These are phyloP conservation scores for Colletes gigas DNA, from an alignment of 1,140 invertebrate genomes.

Conservation along the genomic window DNA sequence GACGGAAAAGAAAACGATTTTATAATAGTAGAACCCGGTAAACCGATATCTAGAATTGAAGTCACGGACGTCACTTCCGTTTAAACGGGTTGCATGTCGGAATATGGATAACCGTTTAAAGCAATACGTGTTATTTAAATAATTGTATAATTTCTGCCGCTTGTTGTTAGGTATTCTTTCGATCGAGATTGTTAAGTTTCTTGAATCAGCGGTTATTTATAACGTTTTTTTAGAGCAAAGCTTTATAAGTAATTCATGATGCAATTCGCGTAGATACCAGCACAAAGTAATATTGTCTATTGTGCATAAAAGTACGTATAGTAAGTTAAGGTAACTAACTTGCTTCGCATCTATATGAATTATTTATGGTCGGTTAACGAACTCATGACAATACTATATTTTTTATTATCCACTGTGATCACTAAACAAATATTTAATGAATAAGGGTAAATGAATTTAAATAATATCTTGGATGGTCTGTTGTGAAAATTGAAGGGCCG, in stretches of 20 bases:
- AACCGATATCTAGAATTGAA: constrained; percentile 68
- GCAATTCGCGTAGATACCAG: background rate
- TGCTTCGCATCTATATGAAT: background rate
- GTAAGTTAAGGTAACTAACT: background rate
- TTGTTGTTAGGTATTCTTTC: constrained; percentile 14
- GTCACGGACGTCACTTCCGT: constrained; percentile 60
- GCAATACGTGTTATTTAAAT: background rate
- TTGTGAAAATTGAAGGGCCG: constrained; percentile 14
- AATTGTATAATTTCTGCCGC: background rate
- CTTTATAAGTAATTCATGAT: constrained; percentile 2
- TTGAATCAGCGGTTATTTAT: background rate
- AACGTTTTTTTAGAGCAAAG: constrained; percentile 1
- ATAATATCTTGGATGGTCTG: constrained; percentile 16
- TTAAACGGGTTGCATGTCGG: constrained; percentile 57
- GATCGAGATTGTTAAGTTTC: background rate
- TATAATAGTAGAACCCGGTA: constrained; percentile 78
- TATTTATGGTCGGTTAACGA: background rate
- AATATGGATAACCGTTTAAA: background rate
- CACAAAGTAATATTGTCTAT: constrained; percentile 2
- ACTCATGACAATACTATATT: constrained; percentile 8
- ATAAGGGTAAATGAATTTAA: constrained; percentile 1
- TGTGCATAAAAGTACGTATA: too few species aligned
- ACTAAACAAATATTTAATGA: background rate
- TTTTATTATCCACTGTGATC: constrained; percentile 35
- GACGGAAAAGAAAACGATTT: constrained; percentile 68